Conservation (phyloP, 2,797 vertebrate species). For the Myotis planiceps region DNA sequence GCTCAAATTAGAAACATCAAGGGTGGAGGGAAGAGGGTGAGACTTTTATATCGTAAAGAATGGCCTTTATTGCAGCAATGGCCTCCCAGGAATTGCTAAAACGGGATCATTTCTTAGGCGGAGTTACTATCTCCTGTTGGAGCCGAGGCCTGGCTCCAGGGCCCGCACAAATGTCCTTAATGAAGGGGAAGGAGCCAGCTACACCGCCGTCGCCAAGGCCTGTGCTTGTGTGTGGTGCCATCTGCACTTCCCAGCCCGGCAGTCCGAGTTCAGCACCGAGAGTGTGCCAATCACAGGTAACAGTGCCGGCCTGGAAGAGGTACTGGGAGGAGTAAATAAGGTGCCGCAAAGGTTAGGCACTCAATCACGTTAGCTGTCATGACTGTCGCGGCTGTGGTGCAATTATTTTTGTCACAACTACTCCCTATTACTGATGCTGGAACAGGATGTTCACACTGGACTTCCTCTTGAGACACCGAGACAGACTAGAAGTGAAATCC, state of each 20-base stretch:
- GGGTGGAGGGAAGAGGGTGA: constrained; percentile 51
- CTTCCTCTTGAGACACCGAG: constrained; percentile 13
- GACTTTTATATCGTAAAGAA: constrained; percentile 77
- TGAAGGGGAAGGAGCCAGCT: neutral
- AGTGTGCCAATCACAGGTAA: neutral
- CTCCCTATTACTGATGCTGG: neutral
- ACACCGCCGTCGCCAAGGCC: neutral
- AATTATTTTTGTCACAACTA: neutral
- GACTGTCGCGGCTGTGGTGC: neutral
- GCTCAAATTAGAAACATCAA: constrained; percentile 71
- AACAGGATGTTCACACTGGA: neutral
- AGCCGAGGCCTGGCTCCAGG: constrained; percentile 36
- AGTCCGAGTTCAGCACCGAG: neutral
- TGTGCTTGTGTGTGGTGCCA: neutral
- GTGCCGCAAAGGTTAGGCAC: neutral
- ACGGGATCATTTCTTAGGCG: constrained; percentile 69
- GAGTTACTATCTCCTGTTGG: constrained; percentile 60
- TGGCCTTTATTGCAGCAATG: constrained; percentile 61
- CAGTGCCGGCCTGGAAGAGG: neutral
- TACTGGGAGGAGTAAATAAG: neutral
- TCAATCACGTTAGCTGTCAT: neutral
- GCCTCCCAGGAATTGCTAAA: constrained; percentile 63
- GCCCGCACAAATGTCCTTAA: constrained; percentile 13
- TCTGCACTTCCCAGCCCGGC: neutral
- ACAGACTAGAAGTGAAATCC: neutral